phyloP scores from a whole-genome alignment of 2,113 vertebrate species.

The Dissostichus mawsoni region DNA sequence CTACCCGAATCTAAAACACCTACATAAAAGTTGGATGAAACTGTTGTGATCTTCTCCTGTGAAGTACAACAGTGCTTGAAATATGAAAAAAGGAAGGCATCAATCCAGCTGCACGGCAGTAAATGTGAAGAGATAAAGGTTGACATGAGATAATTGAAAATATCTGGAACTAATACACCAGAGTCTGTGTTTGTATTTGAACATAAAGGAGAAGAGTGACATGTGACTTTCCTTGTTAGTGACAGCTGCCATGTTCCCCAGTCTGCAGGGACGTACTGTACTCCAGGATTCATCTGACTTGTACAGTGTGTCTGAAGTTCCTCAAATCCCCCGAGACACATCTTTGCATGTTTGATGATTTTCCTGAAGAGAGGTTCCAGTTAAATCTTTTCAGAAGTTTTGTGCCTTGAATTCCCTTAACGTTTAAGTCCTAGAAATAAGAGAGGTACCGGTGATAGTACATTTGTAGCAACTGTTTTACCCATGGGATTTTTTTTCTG shows the following conservation, averaged over 20 bases:
- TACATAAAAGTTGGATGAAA: conserved; percentile 85
- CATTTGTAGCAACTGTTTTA: conserved; percentile 45
- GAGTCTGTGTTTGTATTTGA: conserved; percentile 79
- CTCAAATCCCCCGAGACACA: conserved; percentile 68
- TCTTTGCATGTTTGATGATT: conserved; percentile 78
- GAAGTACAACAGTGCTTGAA: conserved; percentile 74
- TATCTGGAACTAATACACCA: conserved; percentile 76
- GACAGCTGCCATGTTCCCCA: conserved; percentile 84
- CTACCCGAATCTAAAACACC: conserved; percentile 78
- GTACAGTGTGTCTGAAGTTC: conserved; percentile 75
- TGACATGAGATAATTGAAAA: conserved; percentile 81
- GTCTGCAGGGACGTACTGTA: conserved; percentile 74
- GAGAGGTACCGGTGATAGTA: conserved; percentile 34
- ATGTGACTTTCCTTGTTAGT: conserved; percentile 82
- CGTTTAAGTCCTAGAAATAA: conserved; percentile 60
- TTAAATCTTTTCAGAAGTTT: conserved; percentile 70
- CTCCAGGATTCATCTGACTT: conserved; percentile 68
- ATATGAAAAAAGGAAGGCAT: conserved; percentile 72
- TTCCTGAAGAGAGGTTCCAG: conserved; percentile 62
- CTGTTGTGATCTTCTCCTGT: conserved; percentile 76
- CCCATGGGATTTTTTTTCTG: conserved; percentile 57
- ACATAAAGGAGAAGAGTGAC: conserved; percentile 78
- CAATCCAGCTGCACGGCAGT: conserved; percentile 64
- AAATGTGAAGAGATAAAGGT: conserved; percentile 77
- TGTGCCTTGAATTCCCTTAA: conserved; percentile 61